These are phyloP conservation scores for Aphidius ervi DNA, from an alignment of 1,140 invertebrate species.

Conservation along the genomic window DNA sequence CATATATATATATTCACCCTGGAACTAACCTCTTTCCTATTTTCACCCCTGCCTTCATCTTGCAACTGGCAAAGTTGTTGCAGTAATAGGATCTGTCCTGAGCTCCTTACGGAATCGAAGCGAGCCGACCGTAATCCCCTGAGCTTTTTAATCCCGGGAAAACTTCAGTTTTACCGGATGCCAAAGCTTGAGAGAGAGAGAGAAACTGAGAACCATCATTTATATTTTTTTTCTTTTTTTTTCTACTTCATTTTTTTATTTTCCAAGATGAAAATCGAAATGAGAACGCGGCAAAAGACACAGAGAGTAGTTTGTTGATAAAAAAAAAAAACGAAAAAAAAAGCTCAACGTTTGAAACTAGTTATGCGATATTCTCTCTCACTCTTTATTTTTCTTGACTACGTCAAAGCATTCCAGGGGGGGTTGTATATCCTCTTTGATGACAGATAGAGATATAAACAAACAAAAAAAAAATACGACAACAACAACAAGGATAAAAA, in stretches of 20 bases:
- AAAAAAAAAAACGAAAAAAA: neutral
- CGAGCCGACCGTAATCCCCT: conserved; percentile 28
- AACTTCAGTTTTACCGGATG: conserved; percentile 26
- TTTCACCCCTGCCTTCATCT: conserved; percentile 1
- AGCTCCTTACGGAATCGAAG: conserved; percentile 32
- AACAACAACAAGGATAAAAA: too few relatives aligned
- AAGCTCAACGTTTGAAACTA: conserved; percentile 3
- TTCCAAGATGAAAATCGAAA: conserved; percentile 11
- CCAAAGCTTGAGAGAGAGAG: conserved; percentile 9
- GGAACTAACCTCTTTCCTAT: neutral
- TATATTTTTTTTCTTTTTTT: neutral
- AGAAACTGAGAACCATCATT: neutral
- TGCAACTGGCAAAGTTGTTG: conserved; percentile 27
- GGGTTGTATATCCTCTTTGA: neutral
- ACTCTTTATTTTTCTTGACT: neutral
- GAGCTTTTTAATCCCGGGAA: conserved; percentile 31
- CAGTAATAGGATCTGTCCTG: conserved; percentile 33
- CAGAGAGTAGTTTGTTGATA: too few relatives aligned
- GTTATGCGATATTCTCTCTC: neutral
- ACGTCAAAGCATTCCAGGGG: neutral
- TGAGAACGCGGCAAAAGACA: neutral
- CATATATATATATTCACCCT: neutral
- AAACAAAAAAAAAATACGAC: too few relatives aligned
- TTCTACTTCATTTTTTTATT: neutral
- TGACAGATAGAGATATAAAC: neutral